A percentile compares a stretch with the other conserved stretches of the same genome.
phyloP scores from a whole-genome alignment of 2,113 vertebrate genomes.

The Cyphomyrus discorhynchus region DNA sequence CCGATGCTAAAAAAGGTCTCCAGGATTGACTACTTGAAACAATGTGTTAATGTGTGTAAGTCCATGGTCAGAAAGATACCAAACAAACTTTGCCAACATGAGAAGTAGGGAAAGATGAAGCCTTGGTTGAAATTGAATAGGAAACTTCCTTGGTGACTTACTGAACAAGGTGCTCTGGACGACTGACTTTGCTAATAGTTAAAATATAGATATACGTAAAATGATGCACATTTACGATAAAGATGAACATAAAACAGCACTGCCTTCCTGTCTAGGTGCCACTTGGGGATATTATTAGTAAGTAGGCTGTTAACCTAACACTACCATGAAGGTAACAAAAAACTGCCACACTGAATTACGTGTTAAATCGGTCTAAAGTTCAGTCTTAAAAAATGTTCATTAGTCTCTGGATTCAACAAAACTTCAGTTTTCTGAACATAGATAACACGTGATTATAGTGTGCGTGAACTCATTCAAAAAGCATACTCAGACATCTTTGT shows the following conservation, averaged over 20 bases:
- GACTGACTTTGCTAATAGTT: not conserved
- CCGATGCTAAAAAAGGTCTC: not conserved
- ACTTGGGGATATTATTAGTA: not conserved
- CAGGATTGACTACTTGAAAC: not conserved
- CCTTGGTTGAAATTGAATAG: not conserved
- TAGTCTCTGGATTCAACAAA: not conserved
- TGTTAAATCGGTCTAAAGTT: not conserved
- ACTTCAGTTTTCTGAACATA: not conserved
- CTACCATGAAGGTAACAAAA: not conserved
- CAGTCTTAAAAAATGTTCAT: not conserved
- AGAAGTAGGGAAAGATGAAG: not conserved
- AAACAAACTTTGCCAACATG: not conserved
- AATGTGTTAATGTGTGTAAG: not conserved
- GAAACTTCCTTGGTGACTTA: not conserved
- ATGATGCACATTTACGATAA: not conserved
- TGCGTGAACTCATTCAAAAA: not conserved
- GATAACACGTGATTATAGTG: not conserved
- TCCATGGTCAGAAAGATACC: not conserved
- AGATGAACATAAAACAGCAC: not conserved
- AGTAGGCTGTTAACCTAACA: not conserved
- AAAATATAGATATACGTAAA: not conserved
- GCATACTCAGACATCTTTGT: not conserved
- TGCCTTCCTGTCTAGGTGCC: not conserved
- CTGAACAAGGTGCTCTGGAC: not conserved
- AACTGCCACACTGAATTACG: not conserved